A percentile compares a stretch with the other conserved stretches of the same genome.
Evolutionary conservation across 2,888 invertebrate species (phyloP).

Genomic region (Latheticus oryzae): DNA sequence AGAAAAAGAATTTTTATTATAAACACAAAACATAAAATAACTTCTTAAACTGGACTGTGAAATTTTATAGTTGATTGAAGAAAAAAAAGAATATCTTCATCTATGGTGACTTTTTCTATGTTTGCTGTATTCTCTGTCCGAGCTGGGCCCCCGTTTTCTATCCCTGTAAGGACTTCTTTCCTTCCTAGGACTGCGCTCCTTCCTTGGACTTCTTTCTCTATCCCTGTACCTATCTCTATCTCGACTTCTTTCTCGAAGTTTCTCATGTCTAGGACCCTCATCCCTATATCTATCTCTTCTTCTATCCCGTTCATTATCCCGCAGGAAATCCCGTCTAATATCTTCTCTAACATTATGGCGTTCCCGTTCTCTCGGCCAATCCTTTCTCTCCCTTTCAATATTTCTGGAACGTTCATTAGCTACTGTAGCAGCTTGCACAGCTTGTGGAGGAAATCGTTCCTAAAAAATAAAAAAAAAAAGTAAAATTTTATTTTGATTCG

Average conservation of each 20-base stretch:
- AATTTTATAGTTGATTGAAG: constrained; percentile 10
- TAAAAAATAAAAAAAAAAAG: constrained; percentile 47
- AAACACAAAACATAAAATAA: constrained; percentile 27
- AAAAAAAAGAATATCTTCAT: constrained; percentile 20
- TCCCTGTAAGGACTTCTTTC: constrained; percentile 34
- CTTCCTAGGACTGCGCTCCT: no score
- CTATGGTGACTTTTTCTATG: constrained; percentile 29
- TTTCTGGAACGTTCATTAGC: constrained; percentile 46
- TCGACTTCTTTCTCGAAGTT: constrained; percentile 55
- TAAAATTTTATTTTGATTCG: constrained; percentile 1
- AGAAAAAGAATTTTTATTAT: constrained; percentile 20
- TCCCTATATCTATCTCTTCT: constrained; percentile 51
- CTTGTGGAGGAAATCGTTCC: constrained; percentile 61
- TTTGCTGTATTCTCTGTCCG: constrained; percentile 27
- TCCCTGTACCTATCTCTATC: constrained; percentile 20
- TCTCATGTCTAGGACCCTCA: constrained; percentile 41
- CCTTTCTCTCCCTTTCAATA: constrained; percentile 56
- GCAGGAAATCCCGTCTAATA: constrained; percentile 55
- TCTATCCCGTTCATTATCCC: constrained; percentile 57
- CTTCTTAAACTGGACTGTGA: constrained; percentile 29
- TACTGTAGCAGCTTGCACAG: constrained; percentile 53
- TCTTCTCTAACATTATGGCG: constrained; percentile 55
- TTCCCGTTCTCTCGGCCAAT: constrained; percentile 49
- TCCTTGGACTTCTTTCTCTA: constrained; percentile 37
- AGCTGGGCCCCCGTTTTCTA: constrained; percentile 6